Evolutionary conservation across 23 tunicate species (phyloP).

Genomic region (Ciona savignyi): DNA sequence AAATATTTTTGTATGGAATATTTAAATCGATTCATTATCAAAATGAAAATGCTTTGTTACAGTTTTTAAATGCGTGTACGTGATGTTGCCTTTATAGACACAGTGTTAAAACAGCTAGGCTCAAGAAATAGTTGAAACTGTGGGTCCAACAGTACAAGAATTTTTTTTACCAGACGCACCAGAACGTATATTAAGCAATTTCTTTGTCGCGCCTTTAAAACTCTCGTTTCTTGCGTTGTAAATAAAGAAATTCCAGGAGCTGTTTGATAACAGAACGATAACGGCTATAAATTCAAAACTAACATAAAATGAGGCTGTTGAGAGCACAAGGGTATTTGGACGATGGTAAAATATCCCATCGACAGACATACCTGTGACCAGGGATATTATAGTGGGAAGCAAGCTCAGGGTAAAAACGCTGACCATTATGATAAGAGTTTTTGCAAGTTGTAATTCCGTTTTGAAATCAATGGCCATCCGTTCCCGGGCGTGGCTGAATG

Average conservation of each 20-base stretch:
- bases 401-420: slow-evolving; percentile 14
- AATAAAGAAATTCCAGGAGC: slow-evolving; percentile 22
- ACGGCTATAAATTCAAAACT: slow-evolving; percentile 15
- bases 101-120: too few species aligned
- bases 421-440: slow-evolving; percentile 19
- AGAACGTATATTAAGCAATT: too few species aligned
- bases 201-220: slow-evolving; percentile 16
- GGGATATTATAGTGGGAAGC: slow-evolving; percentile 1
- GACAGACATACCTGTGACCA: background rate
- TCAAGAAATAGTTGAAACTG: too few species aligned
- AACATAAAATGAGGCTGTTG: background rate
- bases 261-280: slow-evolving; percentile 12
- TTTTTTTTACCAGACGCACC: too few species aligned
- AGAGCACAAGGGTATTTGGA: background rate
- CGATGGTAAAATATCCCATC: background rate
- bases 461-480: slow-evolving; percentile 26
- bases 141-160: too few species aligned
- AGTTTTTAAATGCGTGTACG: too few species aligned
- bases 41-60: too few species aligned
- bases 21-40: too few species aligned
- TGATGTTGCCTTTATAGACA: too few species aligned
- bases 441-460: slow-evolving; percentile 7
- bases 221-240: slow-evolving; percentile 18
- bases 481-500: slow-evolving; percentile 46
- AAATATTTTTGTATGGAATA: too few species aligned